Evolutionary conservation across 2,888 invertebrate genomes (phyloP).

Genomic region (Hipparchia semele): DNA sequence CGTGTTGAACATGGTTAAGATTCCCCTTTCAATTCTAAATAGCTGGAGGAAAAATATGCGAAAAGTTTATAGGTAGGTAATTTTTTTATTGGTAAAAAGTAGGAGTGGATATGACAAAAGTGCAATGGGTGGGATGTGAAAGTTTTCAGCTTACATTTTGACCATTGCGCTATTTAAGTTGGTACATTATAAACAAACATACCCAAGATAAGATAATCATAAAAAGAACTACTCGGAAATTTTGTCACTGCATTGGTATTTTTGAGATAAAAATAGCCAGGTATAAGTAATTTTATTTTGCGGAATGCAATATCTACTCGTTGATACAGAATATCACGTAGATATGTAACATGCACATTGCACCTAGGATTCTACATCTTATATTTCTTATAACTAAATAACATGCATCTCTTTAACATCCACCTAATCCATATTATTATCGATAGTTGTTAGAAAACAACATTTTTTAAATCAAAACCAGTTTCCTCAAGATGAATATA

Average conservation of each 20-base stretch:
- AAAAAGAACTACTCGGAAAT: too few relatives aligned
- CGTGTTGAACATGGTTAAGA: too few relatives aligned
- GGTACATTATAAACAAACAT: too few relatives aligned
- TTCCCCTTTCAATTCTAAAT: too few relatives aligned
- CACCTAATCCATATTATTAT: neutral
- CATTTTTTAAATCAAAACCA: constrained; percentile 12
- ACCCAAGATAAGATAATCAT: too few relatives aligned
- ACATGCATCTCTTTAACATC: neutral
- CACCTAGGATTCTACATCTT: neutral
- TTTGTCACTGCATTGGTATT: neutral
- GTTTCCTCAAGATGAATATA: constrained; percentile 25
- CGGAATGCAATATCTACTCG: neutral
- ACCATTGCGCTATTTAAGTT: too few relatives aligned
- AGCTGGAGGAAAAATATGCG: too few relatives aligned
- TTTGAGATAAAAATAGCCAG: neutral
- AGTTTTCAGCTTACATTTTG: too few relatives aligned
- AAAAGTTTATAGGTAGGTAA: too few relatives aligned
- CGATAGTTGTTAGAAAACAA: neutral
- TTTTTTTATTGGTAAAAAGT: too few relatives aligned
- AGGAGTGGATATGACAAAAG: too few relatives aligned
- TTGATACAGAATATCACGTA: neutral
- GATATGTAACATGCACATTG: neutral
- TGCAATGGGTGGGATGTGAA: neutral
- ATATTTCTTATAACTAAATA: neutral
- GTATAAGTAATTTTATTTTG: neutral